These are phyloP conservation scores for Seira sanloemensis DNA, from an alignment of 2,888 invertebrate species.

Conservation along the genomic window DNA sequence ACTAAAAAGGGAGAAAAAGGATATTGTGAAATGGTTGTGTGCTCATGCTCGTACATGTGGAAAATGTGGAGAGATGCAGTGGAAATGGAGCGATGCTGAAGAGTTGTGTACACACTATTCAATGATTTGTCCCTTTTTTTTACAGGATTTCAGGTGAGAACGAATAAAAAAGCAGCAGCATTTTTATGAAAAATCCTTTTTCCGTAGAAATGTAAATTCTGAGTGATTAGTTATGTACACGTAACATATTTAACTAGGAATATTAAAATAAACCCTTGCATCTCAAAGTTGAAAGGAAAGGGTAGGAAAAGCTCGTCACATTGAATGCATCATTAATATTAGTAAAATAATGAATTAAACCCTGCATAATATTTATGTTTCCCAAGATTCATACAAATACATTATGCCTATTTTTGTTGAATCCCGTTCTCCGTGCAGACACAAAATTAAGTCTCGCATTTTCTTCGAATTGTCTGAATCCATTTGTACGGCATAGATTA, in stretches of 20 bases:
- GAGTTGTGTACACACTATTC: conserved; percentile 49
- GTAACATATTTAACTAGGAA: conserved; percentile 28
- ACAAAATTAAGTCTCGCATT: too few relatives aligned
- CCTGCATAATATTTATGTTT: too few relatives aligned
- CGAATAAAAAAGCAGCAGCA: conserved; percentile 18
- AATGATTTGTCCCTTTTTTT: conserved; percentile 34
- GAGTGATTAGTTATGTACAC: conserved; percentile 51
- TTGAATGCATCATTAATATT: too few relatives aligned
- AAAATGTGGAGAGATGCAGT: background rate
- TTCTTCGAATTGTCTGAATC: too few relatives aligned
- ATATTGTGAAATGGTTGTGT: too few relatives aligned
- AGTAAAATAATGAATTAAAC: too few relatives aligned
- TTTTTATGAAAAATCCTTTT: conserved; percentile 32
- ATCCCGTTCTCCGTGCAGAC: too few relatives aligned
- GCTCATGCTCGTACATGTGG: background rate
- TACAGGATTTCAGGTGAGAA: conserved; percentile 49
- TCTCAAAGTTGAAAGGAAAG: conserved; percentile 27
- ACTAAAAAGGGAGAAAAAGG: conserved; percentile 38
- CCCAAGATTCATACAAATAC: too few relatives aligned
- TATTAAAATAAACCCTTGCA: conserved; percentile 34
- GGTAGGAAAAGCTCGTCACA: conserved; percentile 8
- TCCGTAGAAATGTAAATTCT: conserved; percentile 59
- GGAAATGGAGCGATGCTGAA: conserved; percentile 22
- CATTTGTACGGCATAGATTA: too few relatives aligned
- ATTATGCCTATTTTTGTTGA: too few relatives aligned